Evolutionary conservation across 2,888 invertebrate species (phyloP), one percentile per base, ranked within the genome.

Genomic region (Drosophila siamana): DNA sequence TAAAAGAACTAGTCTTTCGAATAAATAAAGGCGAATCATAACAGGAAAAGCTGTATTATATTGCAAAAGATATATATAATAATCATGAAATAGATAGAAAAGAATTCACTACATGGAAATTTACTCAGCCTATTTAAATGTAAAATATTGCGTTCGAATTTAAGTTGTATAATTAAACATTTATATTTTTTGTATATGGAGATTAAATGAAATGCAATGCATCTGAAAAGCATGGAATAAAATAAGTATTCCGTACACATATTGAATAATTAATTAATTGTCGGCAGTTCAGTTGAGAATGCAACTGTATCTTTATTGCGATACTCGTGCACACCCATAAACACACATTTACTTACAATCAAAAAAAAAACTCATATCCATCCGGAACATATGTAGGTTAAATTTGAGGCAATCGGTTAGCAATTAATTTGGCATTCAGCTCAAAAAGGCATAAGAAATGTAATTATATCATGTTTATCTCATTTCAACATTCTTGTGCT

Each of bases 401-500:
- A 60, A 52, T 60, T 40, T 36, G 51, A 52, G 57, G 51, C 76
- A 76, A 74, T 71, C 59, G 72, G 51, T 57, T 19, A 41, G 30
- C 59, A 74, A 74, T 74, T 74, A 74, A 67, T 71, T 61, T 52
- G 47, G 55, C 3, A 77, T 75, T 47, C 73, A 61, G 28, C 44
- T 19, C 51, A 1, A 48, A 30, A 54, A 16, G 22, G 46, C 50
- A 54, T 43, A 41, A 16, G 61, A 74, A 51, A 64, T 62, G 54
- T 30, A 57, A 76, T 76, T 71, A 71, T 57, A 76, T 74, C 66
- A 71, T 70, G 71, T 66, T 74, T 47, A 59, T 59, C 57, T 40
- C 51, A 22, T 62, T 52, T 22, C 19, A 28, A 11, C 47, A 77
- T 74, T 77, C 77, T 50, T 67, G 73, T 56, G 63, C 59, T 15